phyloP scores from a whole-genome alignment of 2,797 vertebrate species.

The Hylomyscus alleni region DNA sequence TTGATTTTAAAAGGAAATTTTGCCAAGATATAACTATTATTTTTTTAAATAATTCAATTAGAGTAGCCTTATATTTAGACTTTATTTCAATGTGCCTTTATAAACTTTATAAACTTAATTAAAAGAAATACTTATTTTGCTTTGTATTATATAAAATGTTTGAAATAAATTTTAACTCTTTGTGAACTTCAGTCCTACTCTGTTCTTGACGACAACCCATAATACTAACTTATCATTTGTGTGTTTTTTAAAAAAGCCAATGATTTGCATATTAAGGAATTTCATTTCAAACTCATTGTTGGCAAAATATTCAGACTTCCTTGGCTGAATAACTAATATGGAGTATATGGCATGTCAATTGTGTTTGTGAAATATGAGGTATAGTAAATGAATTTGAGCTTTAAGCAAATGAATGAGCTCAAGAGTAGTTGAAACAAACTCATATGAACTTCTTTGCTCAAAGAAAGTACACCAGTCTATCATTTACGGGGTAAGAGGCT shows the following conservation, averaged over 20 bases:
- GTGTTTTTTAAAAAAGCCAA: neutral
- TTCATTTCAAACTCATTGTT: constrained; percentile 1
- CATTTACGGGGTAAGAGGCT: neutral
- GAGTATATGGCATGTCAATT: neutral
- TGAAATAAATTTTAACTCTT: constrained; percentile 33
- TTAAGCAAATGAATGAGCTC: neutral
- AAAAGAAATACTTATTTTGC: constrained; percentile 2
- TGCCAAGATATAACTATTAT: neutral
- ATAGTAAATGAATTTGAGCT: constrained; percentile 21
- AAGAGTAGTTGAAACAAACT: constrained; percentile 25
- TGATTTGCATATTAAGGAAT: neutral
- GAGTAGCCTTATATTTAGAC: neutral
- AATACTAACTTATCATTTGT: neutral
- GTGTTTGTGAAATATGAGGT: neutral
- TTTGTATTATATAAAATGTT: constrained; percentile 10
- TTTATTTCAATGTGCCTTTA: constrained; percentile 55
- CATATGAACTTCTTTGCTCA: constrained; percentile 8
- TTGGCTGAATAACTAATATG: neutral
- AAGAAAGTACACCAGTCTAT: neutral
- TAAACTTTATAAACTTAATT: constrained; percentile 19
- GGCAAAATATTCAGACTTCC: neutral
- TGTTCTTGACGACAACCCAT: neutral
- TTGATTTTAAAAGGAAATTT: constrained; percentile 52
- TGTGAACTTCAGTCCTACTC: neutral
- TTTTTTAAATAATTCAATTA: constrained; percentile 47